Evolutionary conservation across 2,797 vertebrate species (phyloP).

Genomic region (Poeciliopsis gracilis): DNA sequence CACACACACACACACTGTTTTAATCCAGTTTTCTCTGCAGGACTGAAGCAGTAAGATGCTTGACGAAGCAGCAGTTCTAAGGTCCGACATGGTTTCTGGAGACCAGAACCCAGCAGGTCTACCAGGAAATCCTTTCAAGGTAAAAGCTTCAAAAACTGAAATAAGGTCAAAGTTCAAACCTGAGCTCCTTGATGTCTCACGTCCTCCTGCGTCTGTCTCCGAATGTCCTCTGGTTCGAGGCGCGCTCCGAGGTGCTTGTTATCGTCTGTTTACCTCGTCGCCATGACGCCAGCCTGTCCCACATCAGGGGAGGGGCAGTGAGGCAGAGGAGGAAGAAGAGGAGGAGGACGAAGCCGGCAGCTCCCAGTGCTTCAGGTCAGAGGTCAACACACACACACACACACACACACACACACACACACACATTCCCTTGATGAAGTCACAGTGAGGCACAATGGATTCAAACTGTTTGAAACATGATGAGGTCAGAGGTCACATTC

Average conservation of each 20-base stretch:
- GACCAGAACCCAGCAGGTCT: not conserved
- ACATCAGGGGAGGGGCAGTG: slow-evolving; percentile 83
- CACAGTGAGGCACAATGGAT: not conserved
- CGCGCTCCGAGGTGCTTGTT: slow-evolving; percentile 76
- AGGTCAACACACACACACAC: slow-evolving; percentile 14
- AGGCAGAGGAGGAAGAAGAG: slow-evolving; percentile 23
- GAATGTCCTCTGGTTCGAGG: slow-evolving; percentile 45
- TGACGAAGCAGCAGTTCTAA: not conserved
- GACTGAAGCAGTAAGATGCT: not conserved
- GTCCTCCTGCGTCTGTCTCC: slow-evolving; percentile 30
- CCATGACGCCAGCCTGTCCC: slow-evolving; percentile 85
- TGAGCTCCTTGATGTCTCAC: not conserved
- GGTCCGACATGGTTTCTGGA: not conserved
- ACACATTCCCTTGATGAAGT: not conserved
- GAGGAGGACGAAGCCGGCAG: not conserved
- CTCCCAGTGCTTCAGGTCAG: slow-evolving; percentile 15
- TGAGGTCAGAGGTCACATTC: not conserved
- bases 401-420: not conserved
- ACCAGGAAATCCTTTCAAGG: not conserved
- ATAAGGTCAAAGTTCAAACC: not conserved
- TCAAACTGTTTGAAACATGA: not conserved
- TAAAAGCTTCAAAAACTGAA: not conserved
- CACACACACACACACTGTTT: not conserved
- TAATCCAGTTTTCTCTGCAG: not conserved
- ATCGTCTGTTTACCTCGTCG: slow-evolving; percentile 89